Evolutionary conservation across 2,113 vertebrate genomes (phyloP), one percentile per base, ranked within the genome.

Genomic region (Crocuta crocuta): DNA sequence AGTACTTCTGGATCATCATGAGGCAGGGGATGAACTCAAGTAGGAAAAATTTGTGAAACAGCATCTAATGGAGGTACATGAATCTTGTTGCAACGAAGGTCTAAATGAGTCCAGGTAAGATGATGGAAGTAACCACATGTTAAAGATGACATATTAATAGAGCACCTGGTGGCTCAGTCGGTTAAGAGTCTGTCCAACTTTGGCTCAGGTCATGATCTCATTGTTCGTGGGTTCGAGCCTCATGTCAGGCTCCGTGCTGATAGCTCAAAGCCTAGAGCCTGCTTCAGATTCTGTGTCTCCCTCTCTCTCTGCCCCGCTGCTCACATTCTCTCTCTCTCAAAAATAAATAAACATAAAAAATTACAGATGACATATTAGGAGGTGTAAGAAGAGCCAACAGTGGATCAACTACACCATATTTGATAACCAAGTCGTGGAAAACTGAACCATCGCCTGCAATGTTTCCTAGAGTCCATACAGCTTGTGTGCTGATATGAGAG

Each of bases 1-100:
- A 99, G 95, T 89, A 99, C 99, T 93, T 99, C 99, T 4, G 55
- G 95, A 97, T 99, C 99, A 31, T 99, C 88, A 0, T 99, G 98
- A 93, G 99, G 98, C 65, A 99, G 94, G 19, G 99, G 99, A 0
- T 97, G 97, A 84, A 99, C 98, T 0, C 99, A 98, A 4, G 98
- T 98, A 8, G 99, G 99, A 5, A 99, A 96, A 83, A 99, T 99
- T 98, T 99, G 98, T 95, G 99, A 98, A 79, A 99, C 96, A 0
- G n/a, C n/a, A 70, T 70, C 76, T 81, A 55, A 53, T 5, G 28
- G 26, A 43, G 45, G 65, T 70, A 19, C 89, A 80, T 16, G 4
- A 39, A 23, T 91, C 61, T 68, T 80, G 45, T 39, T 68, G n/a
- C 33, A 16, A 70, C n/a, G n/a, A 78, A 88, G 39, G 4, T 89